Base-by-base conservation (phyloP, 2,113 vertebrate species). In the Vombatus ursinus region DNA sequence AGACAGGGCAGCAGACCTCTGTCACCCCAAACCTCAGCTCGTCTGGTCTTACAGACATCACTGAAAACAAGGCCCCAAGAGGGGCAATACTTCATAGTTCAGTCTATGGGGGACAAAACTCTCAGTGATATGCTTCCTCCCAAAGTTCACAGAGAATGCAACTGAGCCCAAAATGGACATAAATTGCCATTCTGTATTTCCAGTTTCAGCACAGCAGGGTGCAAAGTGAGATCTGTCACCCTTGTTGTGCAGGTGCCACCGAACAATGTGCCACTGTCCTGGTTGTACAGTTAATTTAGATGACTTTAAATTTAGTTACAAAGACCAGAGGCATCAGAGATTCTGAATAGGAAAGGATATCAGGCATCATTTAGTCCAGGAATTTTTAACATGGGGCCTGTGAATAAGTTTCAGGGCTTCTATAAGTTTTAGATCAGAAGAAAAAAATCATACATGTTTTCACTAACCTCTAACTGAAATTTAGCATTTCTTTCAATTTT, bases 71-170 rank as follows among this genome's bases (percentile, higher is more conserved):
- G 93, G 77, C 52, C 0, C 95, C 77, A 47, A 93, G 93, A 96
- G 49, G 96, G 37, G 90, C 94, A 95, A 90, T 90, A 93, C 92
- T 93, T 97, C 93, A 1, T 92, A 93, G 95, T 97, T 97, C 95
- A 89, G 92, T 51, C 47, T 94, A 57, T 37, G 28, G 91, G 44
- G 90, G 50, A 97, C 97, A 96, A 97, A 96, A 93, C 49, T 92
- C 94, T 96, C 93, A 94, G 96, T 96, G 61, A 93, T 25, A 4
- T 8, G 84, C 96, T 96, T 97, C 94, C 91, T 96, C 52, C 47
- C 28, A 4, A 52, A 68, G 84, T 49, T 91, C 94, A 91, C 89
- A 50, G 89, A 95, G 93, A 84, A 84, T 37, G 16, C 6, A 37
- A 47, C 2, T 16, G 68, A 91, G 54, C 44, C 84, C 48, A 51